These are phyloP conservation scores for Danio tinwini DNA, from an alignment of 2,797 vertebrate species.

Conservation along the genomic window DNA sequence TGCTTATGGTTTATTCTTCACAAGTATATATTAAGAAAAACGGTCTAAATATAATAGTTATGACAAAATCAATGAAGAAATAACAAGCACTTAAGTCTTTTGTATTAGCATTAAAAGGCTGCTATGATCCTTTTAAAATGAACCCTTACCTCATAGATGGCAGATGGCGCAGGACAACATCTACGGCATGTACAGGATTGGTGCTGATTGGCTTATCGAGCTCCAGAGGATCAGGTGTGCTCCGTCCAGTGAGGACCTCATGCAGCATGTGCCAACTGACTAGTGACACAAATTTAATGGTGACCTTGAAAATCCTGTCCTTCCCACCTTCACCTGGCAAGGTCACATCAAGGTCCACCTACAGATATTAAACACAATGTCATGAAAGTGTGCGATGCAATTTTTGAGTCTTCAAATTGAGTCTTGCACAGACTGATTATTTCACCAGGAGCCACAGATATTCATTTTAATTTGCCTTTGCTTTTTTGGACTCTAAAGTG, in stretches of 20 bases:
- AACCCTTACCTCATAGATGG: conserved; percentile 94
- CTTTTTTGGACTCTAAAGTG: no score
- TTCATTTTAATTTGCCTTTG: no score
- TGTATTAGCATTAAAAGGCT: background rate
- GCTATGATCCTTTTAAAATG: background rate
- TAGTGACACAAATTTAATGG: conserved; percentile 92
- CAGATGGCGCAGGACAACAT: conserved; percentile 96
- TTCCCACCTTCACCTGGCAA: conserved; percentile 97
- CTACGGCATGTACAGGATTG: conserved; percentile 97
- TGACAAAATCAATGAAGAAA: background rate
- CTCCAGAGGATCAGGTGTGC: conserved; percentile 87
- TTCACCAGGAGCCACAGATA: no score
- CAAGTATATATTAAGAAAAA: background rate
- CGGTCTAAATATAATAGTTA: background rate
- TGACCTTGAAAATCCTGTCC: conserved; percentile 96
- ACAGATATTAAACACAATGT: conserved; percentile 21
- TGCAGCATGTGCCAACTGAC: conserved; percentile 98
- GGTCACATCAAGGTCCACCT: conserved; percentile 98
- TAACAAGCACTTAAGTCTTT: conserved; percentile 6
- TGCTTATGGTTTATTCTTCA: background rate
- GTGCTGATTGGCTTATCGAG: conserved; percentile 98
- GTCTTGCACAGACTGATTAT: no score
- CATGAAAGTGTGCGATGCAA: background rate
- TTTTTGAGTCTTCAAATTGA: no score
- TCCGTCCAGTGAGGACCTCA: conserved; percentile 92